Evolutionary conservation across 2,797 vertebrate species (phyloP).

Genomic region (Molothrus aeneus): DNA sequence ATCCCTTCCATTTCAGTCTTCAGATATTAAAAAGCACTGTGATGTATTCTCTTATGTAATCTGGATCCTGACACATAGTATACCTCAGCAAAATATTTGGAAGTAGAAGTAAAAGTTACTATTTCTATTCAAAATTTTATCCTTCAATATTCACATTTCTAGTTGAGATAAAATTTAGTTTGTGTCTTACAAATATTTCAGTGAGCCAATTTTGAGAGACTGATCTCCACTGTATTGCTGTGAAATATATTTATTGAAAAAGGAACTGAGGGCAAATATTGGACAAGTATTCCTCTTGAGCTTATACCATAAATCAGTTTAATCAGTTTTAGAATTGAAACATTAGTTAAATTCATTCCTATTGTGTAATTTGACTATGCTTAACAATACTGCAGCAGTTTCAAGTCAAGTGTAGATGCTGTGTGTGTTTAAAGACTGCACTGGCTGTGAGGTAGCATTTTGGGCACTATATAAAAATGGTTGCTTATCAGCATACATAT

Average conservation of each 20-base stretch:
- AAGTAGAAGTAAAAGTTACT: neutral
- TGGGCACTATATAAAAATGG: neutral
- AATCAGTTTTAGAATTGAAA: neutral
- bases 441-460: neutral
- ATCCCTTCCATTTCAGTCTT: neutral
- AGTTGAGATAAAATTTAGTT: neutral
- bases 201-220: neutral
- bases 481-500: neutral
- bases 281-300: neutral
- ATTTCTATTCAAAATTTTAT: neutral
- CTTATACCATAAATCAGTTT: neutral
- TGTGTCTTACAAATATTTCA: neutral
- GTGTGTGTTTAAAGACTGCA: neutral
- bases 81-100: neutral
- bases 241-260: neutral
- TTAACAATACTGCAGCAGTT: neutral
- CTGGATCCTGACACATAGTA: neutral
- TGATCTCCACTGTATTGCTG: neutral
- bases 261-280: neutral
- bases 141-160: neutral
- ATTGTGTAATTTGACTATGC: neutral
- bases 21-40: neutral
- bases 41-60: neutral
- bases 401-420: neutral
- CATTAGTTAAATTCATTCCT: neutral